A percentile compares a stretch with the other conserved stretches of the same genome.
phyloP scores from a whole-genome alignment of 1,140 invertebrate genomes.

The Drosophila murphyi region DNA sequence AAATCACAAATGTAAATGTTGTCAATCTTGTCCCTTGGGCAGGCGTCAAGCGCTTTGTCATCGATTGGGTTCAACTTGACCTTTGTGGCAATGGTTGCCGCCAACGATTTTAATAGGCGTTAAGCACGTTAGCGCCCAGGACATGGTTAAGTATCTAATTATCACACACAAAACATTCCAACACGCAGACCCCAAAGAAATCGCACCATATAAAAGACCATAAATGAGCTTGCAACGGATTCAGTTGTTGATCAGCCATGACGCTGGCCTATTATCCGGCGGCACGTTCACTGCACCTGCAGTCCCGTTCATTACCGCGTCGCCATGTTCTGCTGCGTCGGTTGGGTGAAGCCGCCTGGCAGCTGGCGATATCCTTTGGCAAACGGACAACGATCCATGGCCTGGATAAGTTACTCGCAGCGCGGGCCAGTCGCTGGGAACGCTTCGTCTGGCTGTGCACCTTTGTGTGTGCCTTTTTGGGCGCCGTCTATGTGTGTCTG shows the following conservation, averaged over 20 bases:
- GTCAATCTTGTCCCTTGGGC: slow-evolving; percentile 26
- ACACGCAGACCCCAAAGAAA: slow-evolving; percentile 33
- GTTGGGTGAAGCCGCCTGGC: slow-evolving; percentile 54
- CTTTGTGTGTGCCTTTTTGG: slow-evolving; percentile 66
- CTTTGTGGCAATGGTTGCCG: slow-evolving; percentile 26
- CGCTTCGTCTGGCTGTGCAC: slow-evolving; percentile 72
- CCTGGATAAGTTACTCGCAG: slow-evolving; percentile 59
- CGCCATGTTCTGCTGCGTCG: slow-evolving; percentile 33
- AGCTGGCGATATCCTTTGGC: slow-evolving; percentile 65
- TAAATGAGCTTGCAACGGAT: neutral
- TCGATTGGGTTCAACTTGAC: slow-evolving; percentile 42
- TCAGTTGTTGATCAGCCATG: slow-evolving; percentile 55
- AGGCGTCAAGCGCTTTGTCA: slow-evolving; percentile 27
- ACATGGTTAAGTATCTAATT: slow-evolving; percentile 49
- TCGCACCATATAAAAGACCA: slow-evolving; percentile 49
- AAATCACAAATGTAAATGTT: slow-evolving; percentile 46
- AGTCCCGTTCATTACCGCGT: slow-evolving; percentile 9
- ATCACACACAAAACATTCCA: slow-evolving; percentile 29
- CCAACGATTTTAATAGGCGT: slow-evolving; percentile 53
- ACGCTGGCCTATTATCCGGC: slow-evolving; percentile 52
- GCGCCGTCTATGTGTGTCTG: slow-evolving; percentile 72
- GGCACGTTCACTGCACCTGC: slow-evolving; percentile 5
- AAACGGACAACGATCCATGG: slow-evolving; percentile 76
- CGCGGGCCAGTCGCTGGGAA: slow-evolving; percentile 64
- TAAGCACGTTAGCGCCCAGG: slow-evolving; percentile 51